These are phyloP conservation scores for Platycnemis pennipes DNA, from an alignment of 2,888 invertebrate genomes.

Conservation along the genomic window DNA sequence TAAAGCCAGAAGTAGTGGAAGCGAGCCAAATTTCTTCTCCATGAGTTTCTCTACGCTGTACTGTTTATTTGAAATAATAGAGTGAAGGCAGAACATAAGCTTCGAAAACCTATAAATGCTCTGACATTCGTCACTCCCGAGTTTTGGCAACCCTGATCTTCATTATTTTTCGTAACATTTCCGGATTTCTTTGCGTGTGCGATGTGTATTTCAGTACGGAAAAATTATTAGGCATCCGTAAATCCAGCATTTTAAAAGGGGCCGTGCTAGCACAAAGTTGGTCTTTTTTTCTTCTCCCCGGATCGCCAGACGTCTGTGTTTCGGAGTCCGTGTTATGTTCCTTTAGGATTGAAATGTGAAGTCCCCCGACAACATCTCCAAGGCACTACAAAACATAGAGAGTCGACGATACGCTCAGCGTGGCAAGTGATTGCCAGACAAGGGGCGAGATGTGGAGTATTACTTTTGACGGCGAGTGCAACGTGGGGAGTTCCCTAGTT, in stretches of 20 bases:
- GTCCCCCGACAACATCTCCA: background rate
- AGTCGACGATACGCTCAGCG: background rate
- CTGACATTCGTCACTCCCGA: too few relatives aligned
- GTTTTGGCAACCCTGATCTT: too few relatives aligned
- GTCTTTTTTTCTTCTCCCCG: background rate
- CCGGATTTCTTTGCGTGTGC: too few relatives aligned
- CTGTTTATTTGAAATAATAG: background rate
- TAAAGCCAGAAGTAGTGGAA: background rate
- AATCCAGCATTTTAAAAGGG: too few relatives aligned
- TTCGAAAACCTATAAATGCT: too few relatives aligned
- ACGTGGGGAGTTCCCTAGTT: background rate
- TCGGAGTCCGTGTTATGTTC: background rate
- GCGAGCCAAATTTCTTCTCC: background rate
- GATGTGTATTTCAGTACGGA: too few relatives aligned
- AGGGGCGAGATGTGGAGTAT: background rate
- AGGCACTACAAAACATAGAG: background rate
- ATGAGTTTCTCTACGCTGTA: background rate
- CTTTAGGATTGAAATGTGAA: background rate
- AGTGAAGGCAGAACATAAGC: too few relatives aligned
- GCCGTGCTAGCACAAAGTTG: too few relatives aligned
- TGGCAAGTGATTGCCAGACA: background rate
- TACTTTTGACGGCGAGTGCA: conserved; percentile 18
- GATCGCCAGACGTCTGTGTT: background rate
- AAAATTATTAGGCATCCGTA: too few relatives aligned
- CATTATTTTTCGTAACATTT: too few relatives aligned